phyloP scores from a whole-genome alignment of 2,113 vertebrate genomes.

The Trinectes maculatus region DNA sequence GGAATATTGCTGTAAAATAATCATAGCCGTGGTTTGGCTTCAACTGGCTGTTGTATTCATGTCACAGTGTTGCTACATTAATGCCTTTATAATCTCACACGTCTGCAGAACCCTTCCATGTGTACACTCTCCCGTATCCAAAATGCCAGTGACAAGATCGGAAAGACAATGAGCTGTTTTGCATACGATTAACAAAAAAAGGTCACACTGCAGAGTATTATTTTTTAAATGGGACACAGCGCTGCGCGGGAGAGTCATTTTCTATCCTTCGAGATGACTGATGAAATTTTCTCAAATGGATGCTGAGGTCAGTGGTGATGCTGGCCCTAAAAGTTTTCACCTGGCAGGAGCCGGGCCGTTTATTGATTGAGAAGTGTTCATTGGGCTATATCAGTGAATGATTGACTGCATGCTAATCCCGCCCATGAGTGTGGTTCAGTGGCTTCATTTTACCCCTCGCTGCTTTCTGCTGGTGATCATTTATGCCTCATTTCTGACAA shows the following conservation, averaged over 20 bases:
- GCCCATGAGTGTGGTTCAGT: constrained; percentile 70
- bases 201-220: constrained; percentile 12
- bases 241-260: constrained; percentile 4
- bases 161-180: constrained; percentile 62
- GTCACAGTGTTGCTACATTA: constrained; percentile 35
- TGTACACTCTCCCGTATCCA: constrained; percentile 30
- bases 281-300: constrained; percentile 34
- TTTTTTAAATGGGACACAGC: constrained; percentile 39
- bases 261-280: constrained; percentile 1
- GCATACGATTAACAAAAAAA: constrained; percentile 47
- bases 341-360: constrained; percentile 55
- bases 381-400: constrained; percentile 76
- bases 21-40: constrained; percentile 38
- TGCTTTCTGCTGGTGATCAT: constrained; percentile 70
- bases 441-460: constrained; percentile 75
- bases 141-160: constrained; percentile 54
- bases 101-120: constrained; percentile 38
- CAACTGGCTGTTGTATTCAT: constrained; percentile 38
- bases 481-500: constrained; percentile 79
- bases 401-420: constrained; percentile 77
- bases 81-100: constrained; percentile 41
- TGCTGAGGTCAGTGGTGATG: constrained; percentile 45
- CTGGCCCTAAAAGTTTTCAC: constrained; percentile 67
- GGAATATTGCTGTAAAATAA: constrained; percentile 58
- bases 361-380: constrained; percentile 75